These are phyloP conservation scores for Cyphomyrus discorhynchus DNA, from an alignment of 2,113 vertebrate species.

Conservation along the genomic window DNA sequence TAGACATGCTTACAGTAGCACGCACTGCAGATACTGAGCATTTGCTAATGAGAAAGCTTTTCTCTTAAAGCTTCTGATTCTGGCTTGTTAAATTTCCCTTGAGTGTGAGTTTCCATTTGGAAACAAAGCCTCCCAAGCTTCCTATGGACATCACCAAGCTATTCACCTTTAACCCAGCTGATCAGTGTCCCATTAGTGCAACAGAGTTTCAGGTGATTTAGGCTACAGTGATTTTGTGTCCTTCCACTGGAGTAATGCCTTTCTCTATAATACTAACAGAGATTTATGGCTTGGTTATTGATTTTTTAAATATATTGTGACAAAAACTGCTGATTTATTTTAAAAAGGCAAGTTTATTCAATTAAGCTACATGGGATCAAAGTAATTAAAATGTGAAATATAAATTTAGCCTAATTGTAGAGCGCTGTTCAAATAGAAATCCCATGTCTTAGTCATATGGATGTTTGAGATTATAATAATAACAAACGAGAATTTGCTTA, in stretches of 20 bases:
- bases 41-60: background rate
- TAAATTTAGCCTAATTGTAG: too few species aligned
- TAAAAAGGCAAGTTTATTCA: background rate
- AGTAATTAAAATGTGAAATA: background rate
- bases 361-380: background rate
- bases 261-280: background rate
- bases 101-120: background rate
- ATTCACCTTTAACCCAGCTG: background rate
- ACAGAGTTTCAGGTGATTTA: background rate
- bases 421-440: background rate
- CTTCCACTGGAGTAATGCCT: background rate
- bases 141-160: background rate
- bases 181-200: background rate
- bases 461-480: background rate
- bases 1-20: background rate
- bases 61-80: background rate
- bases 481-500: background rate
- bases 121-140: background rate
- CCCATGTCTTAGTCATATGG: background rate
- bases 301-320: background rate
- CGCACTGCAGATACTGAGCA: background rate
- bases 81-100: background rate
- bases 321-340: background rate
- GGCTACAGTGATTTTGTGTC: background rate
- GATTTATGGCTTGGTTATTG: background rate